Conservation (phyloP, 2,888 invertebrate species). For the Calliscelio sp. region DNA sequence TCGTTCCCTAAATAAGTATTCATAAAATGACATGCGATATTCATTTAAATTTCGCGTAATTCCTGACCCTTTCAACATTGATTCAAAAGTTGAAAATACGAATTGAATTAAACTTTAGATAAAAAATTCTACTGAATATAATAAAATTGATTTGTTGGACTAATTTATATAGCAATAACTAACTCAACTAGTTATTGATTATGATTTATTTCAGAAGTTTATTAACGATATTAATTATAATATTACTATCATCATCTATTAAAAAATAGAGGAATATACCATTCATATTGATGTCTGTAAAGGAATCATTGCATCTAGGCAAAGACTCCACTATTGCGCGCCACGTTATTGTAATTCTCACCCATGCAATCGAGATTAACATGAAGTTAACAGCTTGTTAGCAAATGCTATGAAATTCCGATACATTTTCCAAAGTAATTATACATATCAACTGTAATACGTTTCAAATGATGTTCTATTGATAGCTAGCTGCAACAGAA, state of each 20-base stretch:
- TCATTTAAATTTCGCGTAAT: conserved; percentile 19
- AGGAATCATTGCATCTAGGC: conserved; percentile 47
- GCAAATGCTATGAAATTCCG: conserved; percentile 41
- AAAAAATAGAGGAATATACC: too few relatives aligned
- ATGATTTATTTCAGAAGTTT: conserved; percentile 10
- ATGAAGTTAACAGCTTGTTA: conserved; percentile 51
- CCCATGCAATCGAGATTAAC: conserved; percentile 38
- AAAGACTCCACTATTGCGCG: conserved; percentile 18
- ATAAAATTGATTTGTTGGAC: conserved; percentile 1
- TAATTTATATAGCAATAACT: conserved; percentile 8
- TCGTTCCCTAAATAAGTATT: conserved; percentile 47
- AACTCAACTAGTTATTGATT: conserved; percentile 30
- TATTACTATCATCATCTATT: too few relatives aligned
- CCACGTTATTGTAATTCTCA: conserved; percentile 34
- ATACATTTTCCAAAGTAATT: conserved; percentile 47
- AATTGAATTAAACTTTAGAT: not conserved
- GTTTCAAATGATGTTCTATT: not conserved
- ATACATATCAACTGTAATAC: conserved; percentile 30
- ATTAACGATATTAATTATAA: conserved; percentile 44
- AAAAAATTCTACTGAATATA: not conserved
- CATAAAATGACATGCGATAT: conserved; percentile 15
- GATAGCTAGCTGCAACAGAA: conserved; percentile 6
- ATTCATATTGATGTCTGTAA: conserved; percentile 46
- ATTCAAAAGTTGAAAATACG: not conserved
- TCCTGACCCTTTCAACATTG: not conserved